Percentiles rank a stretch among this genome's conserved stretches.
Evolutionary conservation across 1,140 invertebrate species (phyloP).

Genomic region (Papilio helenus): DNA sequence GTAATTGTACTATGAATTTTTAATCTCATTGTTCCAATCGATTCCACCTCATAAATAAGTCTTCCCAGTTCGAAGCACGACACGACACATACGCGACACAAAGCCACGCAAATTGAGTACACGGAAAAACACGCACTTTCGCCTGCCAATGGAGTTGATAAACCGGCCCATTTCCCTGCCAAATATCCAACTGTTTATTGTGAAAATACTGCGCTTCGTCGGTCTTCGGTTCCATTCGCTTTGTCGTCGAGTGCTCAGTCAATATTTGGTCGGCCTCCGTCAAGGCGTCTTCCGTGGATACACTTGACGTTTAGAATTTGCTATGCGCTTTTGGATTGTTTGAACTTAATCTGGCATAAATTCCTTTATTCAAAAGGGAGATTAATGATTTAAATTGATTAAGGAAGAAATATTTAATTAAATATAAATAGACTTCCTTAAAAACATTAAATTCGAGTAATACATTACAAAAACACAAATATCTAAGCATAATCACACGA

Average conservation of each 20-base stretch:
- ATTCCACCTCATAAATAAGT: background rate
- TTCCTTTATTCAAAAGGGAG: background rate
- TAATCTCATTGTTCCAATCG: slow-evolving; percentile 6
- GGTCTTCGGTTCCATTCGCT: slow-evolving; percentile 57
- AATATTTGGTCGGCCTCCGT: slow-evolving; percentile 66
- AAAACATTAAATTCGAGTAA: background rate
- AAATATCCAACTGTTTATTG: slow-evolving; percentile 62
- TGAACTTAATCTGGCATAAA: background rate
- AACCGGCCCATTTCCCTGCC: slow-evolving; percentile 56
- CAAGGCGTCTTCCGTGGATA: slow-evolving; percentile 46
- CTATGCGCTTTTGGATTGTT: slow-evolving; percentile 34
- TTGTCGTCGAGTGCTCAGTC: slow-evolving; percentile 66
- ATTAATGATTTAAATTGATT: background rate
- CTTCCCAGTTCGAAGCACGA: background rate
- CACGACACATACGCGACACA: background rate
- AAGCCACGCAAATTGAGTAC: slow-evolving; percentile 37
- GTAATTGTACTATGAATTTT: background rate
- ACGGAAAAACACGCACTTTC: slow-evolving; percentile 44
- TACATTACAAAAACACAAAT: background rate
- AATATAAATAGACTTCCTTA: no score
- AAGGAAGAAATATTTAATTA: no score
- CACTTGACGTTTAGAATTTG: slow-evolving; percentile 45
- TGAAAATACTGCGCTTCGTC: slow-evolving; percentile 59
- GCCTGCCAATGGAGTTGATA: slow-evolving; percentile 43
- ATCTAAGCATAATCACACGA: background rate